Evolutionary conservation across 1,140 invertebrate genomes (phyloP), one percentile per base, ranked within the genome.

Genomic region (Eulimnadia texana): DNA sequence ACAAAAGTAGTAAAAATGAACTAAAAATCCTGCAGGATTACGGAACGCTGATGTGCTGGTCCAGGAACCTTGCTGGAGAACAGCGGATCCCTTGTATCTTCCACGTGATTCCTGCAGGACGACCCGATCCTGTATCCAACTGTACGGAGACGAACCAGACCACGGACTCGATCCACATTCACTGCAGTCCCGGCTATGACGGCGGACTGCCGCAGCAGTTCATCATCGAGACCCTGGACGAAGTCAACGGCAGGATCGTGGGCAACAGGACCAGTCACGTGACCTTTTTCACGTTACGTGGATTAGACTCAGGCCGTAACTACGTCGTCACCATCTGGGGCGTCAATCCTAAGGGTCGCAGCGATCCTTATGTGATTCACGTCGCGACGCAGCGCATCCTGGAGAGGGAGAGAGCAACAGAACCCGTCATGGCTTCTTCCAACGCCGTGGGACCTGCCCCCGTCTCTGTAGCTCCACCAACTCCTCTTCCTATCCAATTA

Each of bases 81-180:
- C 68, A 68, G 61, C 67, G 60, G 16, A 66, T 69, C 11, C 67
- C 68, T 1, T 68, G 68, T 42, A 60, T 67, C n/a, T 67, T 66
- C 42, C 63, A 58, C 2, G 61, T 67, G 10, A 62, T 63, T 11
- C 57, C 69, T 13, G 61, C 68, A 19, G 55, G 33, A 66, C 82
- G 86, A 25, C 90, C 90, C 6, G 90, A 91, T 68, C 81, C 86
- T 29, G 75, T 91, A 42, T 80, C 86, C 65, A 93, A 93, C 72
- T 93, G 90, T 72, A 83, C 84, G 13, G 79, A 90, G 3, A 79
- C 82, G 3, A 93, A 93, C 74, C 84, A 88, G 33, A 92, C 88
- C 3, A 84, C 88, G 66, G 88, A 84, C 51, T 88, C 87, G 1
- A 67, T 91, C 54, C 78, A 83, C 68, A 84, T 90, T 2, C 82